A percentile compares a stretch with the other conserved stretches of the same genome.
phyloP scores from a whole-genome alignment of 2,113 vertebrate genomes.

The Nesoenas mayeri region DNA sequence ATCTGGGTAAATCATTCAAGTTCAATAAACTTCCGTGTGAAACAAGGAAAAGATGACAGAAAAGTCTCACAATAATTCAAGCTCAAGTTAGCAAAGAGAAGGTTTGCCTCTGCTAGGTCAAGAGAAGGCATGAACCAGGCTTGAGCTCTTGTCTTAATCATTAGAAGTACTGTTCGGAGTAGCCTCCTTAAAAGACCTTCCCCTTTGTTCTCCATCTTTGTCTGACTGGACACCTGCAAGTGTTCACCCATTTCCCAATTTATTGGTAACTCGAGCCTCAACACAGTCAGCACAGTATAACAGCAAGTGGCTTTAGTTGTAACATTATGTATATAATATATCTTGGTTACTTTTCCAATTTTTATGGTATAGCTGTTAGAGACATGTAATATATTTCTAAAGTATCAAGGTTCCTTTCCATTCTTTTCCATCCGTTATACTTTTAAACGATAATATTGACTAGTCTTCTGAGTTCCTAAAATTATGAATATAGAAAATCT shows the following conservation, averaged over 20 bases:
- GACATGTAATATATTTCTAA: neutral
- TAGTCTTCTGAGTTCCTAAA: neutral
- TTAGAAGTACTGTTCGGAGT: neutral
- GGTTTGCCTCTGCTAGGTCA: neutral
- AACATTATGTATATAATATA: neutral
- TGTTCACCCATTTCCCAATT: neutral
- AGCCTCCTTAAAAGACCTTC: neutral
- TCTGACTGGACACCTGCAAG: neutral
- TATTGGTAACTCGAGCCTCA: neutral
- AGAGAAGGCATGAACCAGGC: neutral
- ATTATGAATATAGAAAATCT: neutral
- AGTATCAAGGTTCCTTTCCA: neutral
- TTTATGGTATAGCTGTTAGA: neutral
- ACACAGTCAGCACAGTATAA: neutral
- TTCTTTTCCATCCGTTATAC: neutral
- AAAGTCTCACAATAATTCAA: neutral
- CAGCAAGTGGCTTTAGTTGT: fast-evolving
- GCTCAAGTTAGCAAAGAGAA: neutral
- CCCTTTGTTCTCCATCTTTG: neutral
- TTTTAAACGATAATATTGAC: neutral
- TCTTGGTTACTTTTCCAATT: neutral
- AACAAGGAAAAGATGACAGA: neutral
- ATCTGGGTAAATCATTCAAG: neutral
- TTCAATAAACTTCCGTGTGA: neutral
- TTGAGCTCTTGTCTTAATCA: neutral